Evolutionary conservation across 2,113 vertebrate species (phyloP).

Genomic region (Telmatochromis brachygnathus): DNA sequence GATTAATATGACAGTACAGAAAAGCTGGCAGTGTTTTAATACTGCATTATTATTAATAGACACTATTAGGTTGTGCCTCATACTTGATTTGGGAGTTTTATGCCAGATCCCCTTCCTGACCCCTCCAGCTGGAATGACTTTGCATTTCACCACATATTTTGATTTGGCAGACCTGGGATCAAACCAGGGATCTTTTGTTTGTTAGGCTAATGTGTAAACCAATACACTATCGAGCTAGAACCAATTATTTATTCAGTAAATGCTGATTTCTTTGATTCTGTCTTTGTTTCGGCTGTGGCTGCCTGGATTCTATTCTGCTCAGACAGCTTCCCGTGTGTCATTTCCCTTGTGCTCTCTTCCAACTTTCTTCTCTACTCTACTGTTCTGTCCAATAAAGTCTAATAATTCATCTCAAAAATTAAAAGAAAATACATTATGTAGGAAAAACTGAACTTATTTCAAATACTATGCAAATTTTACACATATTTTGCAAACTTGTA

Average conservation of each 20-base stretch:
- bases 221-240: rapidly evolving
- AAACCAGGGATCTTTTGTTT: background rate
- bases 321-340: background rate
- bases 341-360: background rate
- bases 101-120: background rate
- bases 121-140: background rate
- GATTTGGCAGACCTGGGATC: background rate
- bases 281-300: background rate
- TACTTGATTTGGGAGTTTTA: background rate
- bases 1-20: background rate
- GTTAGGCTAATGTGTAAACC: background rate
- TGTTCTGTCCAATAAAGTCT: background rate
- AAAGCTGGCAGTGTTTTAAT: background rate
- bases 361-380: background rate
- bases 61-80: background rate
- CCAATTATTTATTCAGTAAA: background rate
- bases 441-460: background rate
- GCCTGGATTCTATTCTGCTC: background rate
- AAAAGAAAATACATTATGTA: background rate
- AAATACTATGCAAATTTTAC: background rate
- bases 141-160: background rate
- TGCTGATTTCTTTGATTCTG: background rate
- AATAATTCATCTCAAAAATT: background rate
- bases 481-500: background rate
- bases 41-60: background rate